Evolutionary conservation across 2,797 vertebrate genomes (phyloP), one percentile per base, ranked within the genome.

Genomic region (Spea hammondii): DNA sequence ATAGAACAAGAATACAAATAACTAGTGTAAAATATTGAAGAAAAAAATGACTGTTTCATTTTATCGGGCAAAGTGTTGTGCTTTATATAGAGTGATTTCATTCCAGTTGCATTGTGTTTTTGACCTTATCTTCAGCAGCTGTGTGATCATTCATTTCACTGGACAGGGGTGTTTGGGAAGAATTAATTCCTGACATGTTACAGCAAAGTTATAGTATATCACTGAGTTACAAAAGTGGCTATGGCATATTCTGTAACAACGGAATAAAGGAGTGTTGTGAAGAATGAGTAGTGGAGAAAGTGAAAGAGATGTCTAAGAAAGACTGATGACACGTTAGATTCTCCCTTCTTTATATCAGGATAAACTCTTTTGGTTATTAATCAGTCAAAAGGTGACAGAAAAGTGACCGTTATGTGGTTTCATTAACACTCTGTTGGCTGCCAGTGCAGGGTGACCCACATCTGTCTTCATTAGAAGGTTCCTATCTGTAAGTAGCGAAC

Each of bases 391-490:
- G 87, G 82, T 89, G 88, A 83, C 89, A 91, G 87, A 74, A 85
- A 89, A 92, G 88, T 93, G 91, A 92, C 92, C 90, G 87, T 93
- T 93, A 92, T 91, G 90, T 92, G 90, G 87, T 92, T 93, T 96
- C 94, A 94, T 97, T 96, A 94, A 92, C 91, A 94, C 92, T 92
- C 93, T 86, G 89, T 91, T 89, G 92, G 85, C 83, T 88, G 88
- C 89, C 91, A 92, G 91, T 91, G 84, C 89, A 90, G 89, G 88
- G 87, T 91, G 88, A 91, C 90, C 89, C 91, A 92, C 94, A 98
- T 98, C 93, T 91, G 85, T 98, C 97, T 98, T 97, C 96, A 97
- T 98, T 98, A 97, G 93, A 95, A 93, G 91, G 92, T 91, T 93
- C 84, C 86, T 89, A 80, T 89, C 91, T 93, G 89, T 88, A 90